Percentiles rank a stretch among this genome's conserved stretches.
phyloP scores from a whole-genome alignment of 2,113 vertebrate species.

The Pongo abelii region DNA sequence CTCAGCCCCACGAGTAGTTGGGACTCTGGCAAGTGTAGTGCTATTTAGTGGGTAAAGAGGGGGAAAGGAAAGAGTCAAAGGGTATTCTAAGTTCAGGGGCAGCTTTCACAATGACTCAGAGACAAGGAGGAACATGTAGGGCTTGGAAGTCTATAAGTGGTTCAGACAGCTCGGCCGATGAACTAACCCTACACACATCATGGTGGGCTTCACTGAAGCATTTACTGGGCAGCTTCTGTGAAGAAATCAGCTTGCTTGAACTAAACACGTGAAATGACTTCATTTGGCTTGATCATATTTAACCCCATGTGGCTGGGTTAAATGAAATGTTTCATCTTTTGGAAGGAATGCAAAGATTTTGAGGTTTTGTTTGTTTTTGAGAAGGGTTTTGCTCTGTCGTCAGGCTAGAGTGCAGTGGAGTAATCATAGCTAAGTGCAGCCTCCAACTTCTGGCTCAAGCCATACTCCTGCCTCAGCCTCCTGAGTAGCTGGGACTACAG shows the following conservation, averaged over 20 bases:
- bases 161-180: neutral
- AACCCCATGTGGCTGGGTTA: neutral
- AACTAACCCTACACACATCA: neutral
- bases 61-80: neutral
- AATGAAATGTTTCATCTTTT: neutral
- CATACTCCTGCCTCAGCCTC: neutral
- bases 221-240: neutral
- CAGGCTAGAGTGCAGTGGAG: neutral
- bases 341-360: neutral
- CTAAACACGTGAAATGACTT: too few species aligned
- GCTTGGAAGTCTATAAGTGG: too few species aligned
- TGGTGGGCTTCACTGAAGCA: too few species aligned
- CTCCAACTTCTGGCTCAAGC: neutral
- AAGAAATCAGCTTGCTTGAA: neutral
- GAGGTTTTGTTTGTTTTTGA: neutral
- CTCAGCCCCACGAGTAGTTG: neutral
- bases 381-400: neutral
- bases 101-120: neutral
- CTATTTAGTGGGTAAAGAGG: neutral
- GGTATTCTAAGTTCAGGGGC: neutral
- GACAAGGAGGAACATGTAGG: neutral
- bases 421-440: neutral
- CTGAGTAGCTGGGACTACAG: neutral
- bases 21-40: too few species aligned
- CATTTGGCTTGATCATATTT: neutral